A percentile compares a stretch with the other conserved stretches of the same genome.
phyloP scores from a whole-genome alignment of 2,113 vertebrate genomes.

The Plotosus lineatus region DNA sequence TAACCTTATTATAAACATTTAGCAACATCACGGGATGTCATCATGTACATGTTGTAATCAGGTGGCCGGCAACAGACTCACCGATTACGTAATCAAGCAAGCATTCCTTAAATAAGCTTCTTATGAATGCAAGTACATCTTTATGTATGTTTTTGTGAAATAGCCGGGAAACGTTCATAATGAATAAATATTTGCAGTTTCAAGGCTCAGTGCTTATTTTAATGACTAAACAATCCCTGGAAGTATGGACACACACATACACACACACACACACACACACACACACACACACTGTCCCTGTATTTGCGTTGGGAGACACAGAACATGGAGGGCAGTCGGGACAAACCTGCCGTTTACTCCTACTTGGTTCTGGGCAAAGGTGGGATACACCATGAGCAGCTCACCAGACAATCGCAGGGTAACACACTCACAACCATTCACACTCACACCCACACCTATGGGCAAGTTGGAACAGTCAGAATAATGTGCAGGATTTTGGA shows the following conservation, averaged over 20 bases:
- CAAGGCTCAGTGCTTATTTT: background rate
- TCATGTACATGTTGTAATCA: background rate
- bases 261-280: no score
- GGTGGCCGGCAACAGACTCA: background rate
- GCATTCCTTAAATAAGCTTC: background rate
- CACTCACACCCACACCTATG: no score
- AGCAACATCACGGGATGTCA: background rate
- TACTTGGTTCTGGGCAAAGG: no score
- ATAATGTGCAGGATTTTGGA: no score
- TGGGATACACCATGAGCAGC: no score
- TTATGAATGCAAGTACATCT: background rate
- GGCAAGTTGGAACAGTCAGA: no score
- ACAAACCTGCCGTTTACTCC: background rate
- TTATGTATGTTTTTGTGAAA: background rate
- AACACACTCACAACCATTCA: no score
- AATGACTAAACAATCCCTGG: background rate
- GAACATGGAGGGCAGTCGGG: background rate
- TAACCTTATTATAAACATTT: background rate
- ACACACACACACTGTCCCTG: background rate
- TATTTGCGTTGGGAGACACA: background rate
- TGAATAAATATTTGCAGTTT: background rate
- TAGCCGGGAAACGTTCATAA: background rate
- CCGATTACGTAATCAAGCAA: background rate
- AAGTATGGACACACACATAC: no score
- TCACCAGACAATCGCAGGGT: no score